Evolutionary conservation across 2,797 vertebrate species (phyloP).

Genomic region (Merluccius polli): DNA sequence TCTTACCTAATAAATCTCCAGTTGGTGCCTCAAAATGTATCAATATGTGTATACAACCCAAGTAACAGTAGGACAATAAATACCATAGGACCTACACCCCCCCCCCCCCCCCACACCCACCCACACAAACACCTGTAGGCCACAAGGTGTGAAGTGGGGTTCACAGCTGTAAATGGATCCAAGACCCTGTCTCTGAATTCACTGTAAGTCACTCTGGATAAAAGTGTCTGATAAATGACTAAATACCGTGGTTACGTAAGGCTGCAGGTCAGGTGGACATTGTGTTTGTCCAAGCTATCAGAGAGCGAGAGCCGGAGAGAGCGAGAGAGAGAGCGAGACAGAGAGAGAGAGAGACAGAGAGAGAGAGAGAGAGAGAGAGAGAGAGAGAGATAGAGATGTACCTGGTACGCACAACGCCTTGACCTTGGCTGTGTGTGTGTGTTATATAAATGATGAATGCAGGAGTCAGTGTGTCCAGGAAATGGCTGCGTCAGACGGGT

Average conservation of each 20-base stretch:
- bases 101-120: too few relatives aligned
- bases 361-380: background rate
- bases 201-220: background rate
- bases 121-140: too few relatives aligned
- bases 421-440: slow-evolving; percentile 7
- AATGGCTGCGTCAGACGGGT: background rate
- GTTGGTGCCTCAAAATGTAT: background rate
- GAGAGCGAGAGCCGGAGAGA: background rate
- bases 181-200: background rate
- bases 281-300: slow-evolving; percentile 53
- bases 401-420: slow-evolving; percentile 15
- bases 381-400: background rate
- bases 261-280: slow-evolving; percentile 21
- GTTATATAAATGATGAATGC: slow-evolving; percentile 11
- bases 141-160: too few relatives aligned
- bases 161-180: too few relatives aligned
- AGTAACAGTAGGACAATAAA: background rate
- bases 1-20: background rate
- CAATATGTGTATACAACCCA: background rate
- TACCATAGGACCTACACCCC: background rate
- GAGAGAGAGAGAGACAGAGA: background rate
- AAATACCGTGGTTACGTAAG: slow-evolving; percentile 26
- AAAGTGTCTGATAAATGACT: background rate
- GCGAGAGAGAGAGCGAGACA: background rate
- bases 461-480: slow-evolving; percentile 16